These are phyloP conservation scores for Ectemnius continuus DNA, from an alignment of 2,888 invertebrate species.

Conservation along the genomic window DNA sequence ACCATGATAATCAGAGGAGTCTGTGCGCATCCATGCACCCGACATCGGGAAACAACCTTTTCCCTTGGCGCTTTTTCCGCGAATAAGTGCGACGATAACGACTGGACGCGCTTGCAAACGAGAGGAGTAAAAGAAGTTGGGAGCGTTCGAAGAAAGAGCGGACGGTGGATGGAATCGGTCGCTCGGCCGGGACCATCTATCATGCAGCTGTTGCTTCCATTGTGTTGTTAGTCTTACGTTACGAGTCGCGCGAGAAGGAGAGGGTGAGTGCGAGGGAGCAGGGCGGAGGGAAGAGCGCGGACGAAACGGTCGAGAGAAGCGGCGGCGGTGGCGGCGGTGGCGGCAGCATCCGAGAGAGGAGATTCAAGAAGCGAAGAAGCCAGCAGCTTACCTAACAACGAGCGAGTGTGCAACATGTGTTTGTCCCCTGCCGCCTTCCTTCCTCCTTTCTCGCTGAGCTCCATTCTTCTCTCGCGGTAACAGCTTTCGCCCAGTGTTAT, in stretches of 20 bases:
- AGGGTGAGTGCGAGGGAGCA: constrained; percentile 35
- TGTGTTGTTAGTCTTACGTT: constrained; percentile 77
- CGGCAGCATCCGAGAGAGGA: constrained; percentile 31
- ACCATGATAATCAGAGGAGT: neutral
- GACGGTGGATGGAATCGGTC: constrained; percentile 67
- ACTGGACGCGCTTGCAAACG: constrained; percentile 60
- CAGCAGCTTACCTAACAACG: constrained; percentile 53
- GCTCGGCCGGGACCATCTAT: constrained; percentile 70
- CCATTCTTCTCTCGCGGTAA: constrained; percentile 31
- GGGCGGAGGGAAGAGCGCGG: constrained; percentile 12
- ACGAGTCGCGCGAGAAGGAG: constrained; percentile 60
- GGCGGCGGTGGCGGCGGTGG: too few relatives aligned
- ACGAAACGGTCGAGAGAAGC: constrained; percentile 18
- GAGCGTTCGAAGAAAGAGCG: constrained; percentile 58
- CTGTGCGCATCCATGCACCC: too few relatives aligned
- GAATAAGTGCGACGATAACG: constrained; percentile 71
- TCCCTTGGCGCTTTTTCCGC: constrained; percentile 60
- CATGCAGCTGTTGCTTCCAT: constrained; percentile 77
- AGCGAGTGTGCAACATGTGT: constrained; percentile 76
- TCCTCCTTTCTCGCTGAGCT: constrained; percentile 47
- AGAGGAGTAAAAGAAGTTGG: constrained; percentile 63
- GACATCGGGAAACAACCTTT: constrained; percentile 8
- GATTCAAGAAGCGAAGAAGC: constrained; percentile 59
- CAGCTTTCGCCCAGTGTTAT: constrained; percentile 41
- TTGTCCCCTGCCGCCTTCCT: constrained; percentile 66